Base-by-base conservation (phyloP, 2,113 vertebrate genomes). In the Eulemur rufifrons region DNA sequence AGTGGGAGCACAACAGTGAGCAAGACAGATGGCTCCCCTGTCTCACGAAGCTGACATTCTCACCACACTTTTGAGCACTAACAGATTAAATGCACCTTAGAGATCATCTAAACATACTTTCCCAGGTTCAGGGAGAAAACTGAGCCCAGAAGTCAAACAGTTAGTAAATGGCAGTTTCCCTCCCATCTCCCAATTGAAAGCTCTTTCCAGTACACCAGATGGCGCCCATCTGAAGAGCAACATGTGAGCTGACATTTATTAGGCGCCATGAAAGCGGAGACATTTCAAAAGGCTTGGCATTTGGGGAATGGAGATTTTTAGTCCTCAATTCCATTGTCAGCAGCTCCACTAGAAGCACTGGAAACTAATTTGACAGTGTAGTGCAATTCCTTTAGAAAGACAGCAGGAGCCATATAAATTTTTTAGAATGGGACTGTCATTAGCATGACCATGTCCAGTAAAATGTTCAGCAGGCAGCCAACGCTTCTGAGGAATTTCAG, bases 221-320 rank as follows among this genome's bases (percentile, higher is more conserved):
- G 97, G 96, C 1, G 3, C 91, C 95, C 95, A 97, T 97, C 97
- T 97, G 95, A 98, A 89, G 61, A 94, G 73, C 89, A 97, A 93
- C 93, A 76, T 92, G 91, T 71, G 80, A 96, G 74, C 32, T 97
- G 96, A 86, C 95, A 96, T 97, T 96, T 96, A 97, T 97, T 96
- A 97, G 95, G 86, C 64, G 4, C 94, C 94, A 93, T 59, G 86
- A 94, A 97, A 95, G 83, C 68, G 76, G 45, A 80, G 88, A 42
- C 56, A 94, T 94, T 95, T 97, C 86, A 88, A 76, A 87, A 94
- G 89, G 64, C 59, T 73, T 95, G 96, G 93, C 91, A 96, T 89
- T 94, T 32, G 0, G 77, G 45, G 23, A 85, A 77, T 52, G 81
- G 71, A 47, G 78, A 14, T 11, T 78, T 86, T 86, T 27, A 89